Evolutionary conservation across 2,888 invertebrate genomes (phyloP).

Genomic region (Pyrrhosoma nymphula): DNA sequence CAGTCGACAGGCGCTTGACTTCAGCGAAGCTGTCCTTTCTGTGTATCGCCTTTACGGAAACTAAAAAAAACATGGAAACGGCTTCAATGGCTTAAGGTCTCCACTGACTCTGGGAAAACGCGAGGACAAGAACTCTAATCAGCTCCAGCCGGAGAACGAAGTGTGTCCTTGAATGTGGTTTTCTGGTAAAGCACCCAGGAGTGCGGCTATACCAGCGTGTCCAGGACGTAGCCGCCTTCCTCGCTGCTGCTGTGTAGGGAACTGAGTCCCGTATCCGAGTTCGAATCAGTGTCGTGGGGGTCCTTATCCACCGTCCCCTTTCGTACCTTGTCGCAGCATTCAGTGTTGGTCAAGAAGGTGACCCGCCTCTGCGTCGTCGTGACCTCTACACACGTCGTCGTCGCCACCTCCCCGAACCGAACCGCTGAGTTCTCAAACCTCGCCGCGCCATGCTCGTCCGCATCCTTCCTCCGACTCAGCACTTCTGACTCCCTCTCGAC

Average conservation of each 20-base stretch:
- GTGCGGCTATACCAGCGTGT: slow-evolving; percentile 75
- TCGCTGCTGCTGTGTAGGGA: slow-evolving; percentile 78
- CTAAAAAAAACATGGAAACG: too few relatives aligned
- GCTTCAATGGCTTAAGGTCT: too few relatives aligned
- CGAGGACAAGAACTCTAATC: not conserved
- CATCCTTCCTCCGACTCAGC: slow-evolving; percentile 48
- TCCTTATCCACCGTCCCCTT: slow-evolving; percentile 72
- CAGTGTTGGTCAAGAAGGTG: not conserved
- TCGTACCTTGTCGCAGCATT: slow-evolving; percentile 29
- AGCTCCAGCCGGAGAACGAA: not conserved
- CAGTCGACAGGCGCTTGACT: too few relatives aligned
- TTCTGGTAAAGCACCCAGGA: not conserved
- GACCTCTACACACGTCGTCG: not conserved
- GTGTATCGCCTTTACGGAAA: too few relatives aligned
- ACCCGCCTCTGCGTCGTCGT: not conserved
- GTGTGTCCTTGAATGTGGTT: not conserved
- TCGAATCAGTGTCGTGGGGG: slow-evolving; percentile 76
- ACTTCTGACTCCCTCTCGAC: slow-evolving; percentile 49
- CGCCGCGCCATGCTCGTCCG: not conserved
- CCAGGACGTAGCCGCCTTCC: slow-evolving; percentile 76
- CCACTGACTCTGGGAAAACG: too few relatives aligned
- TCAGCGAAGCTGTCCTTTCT: too few relatives aligned
- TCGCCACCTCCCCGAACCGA: not conserved
- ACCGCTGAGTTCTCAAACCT: not conserved
- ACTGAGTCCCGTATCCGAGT: slow-evolving; percentile 79